phyloP scores from a whole-genome alignment of 2,888 invertebrate genomes.

The Papilio gigon region DNA sequence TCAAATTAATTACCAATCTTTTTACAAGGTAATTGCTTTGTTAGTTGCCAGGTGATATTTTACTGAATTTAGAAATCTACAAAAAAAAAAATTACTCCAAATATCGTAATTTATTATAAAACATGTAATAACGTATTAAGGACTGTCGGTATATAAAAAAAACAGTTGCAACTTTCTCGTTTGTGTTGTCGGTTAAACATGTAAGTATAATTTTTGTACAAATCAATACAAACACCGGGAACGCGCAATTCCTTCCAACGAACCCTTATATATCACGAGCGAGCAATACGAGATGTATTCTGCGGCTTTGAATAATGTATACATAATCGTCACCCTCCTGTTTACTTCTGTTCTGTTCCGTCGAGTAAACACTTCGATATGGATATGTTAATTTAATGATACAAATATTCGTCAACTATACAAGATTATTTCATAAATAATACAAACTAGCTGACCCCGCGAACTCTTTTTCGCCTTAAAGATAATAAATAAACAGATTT shows the following conservation, averaged over 20 bases:
- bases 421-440: not conserved
- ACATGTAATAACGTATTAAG: no score
- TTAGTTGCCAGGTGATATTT: no score
- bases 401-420: not conserved
- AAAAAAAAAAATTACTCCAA: no score
- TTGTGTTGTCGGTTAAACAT: conserved; percentile 3
- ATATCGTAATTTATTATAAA: no score
- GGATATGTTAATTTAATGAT: not conserved
- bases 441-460: no score
- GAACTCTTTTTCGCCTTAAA: no score
- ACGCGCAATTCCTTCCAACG: conserved; percentile 25
- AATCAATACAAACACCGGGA: conserved; percentile 27
- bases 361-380: not conserved
- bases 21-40: not conserved
- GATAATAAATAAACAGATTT: no score
- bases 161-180: not conserved
- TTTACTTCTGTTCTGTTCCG: conserved; percentile 8
- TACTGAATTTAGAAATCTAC: no score
- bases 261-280: conserved; percentile 18
- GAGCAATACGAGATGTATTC: conserved; percentile 29
- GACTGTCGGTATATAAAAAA: no score
- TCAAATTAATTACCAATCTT: not conserved
- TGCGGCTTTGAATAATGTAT: conserved; percentile 35
- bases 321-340: conserved; percentile 25
- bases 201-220: conserved; percentile 16